Conservation (phyloP, 2,888 invertebrate species). For the Zygothrica quintamaculata region DNA sequence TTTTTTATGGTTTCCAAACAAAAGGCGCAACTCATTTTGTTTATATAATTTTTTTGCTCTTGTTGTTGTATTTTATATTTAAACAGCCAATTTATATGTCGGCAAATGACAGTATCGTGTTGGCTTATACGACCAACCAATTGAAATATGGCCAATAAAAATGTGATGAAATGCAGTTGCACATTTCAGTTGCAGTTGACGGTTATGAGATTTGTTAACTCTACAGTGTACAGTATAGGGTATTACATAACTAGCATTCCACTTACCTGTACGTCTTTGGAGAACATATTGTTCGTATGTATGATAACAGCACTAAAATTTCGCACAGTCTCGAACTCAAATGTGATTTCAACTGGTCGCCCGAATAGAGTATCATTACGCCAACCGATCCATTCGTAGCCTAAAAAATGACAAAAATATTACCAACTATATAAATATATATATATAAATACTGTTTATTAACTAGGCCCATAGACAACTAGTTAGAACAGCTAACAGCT, state of each 20-base stretch:
- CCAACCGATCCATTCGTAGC: slow-evolving; percentile 94
- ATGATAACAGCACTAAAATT: slow-evolving; percentile 91
- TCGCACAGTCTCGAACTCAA: slow-evolving; percentile 91
- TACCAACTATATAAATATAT: not conserved
- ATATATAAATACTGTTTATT: too few species aligned
- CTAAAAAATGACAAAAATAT: slow-evolving; percentile 82
- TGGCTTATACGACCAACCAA: slow-evolving; percentile 16
- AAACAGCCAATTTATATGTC: slow-evolving; percentile 49
- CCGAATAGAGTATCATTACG: slow-evolving; percentile 88
- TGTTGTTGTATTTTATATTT: slow-evolving; percentile 43
- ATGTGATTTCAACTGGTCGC: slow-evolving; percentile 89
- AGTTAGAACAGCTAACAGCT: not conserved
- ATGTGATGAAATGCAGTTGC: slow-evolving; percentile 52
- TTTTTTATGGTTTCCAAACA: slow-evolving; percentile 70
- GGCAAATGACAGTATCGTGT: slow-evolving; percentile 37
- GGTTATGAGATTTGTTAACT: slow-evolving; percentile 14
- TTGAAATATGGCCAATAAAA: slow-evolving; percentile 34
- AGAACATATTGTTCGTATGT: slow-evolving; percentile 91
- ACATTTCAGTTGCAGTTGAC: slow-evolving; percentile 15
- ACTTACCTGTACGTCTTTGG: slow-evolving; percentile 90
- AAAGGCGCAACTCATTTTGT: slow-evolving; percentile 53
- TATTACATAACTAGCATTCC: not conserved
- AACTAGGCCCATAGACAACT: too few species aligned
- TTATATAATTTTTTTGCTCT: slow-evolving; percentile 51
- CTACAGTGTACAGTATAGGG: not conserved